A percentile compares a stretch with the other conserved stretches of the same genome.
Conservation (phyloP, 2,113 vertebrate genomes). For the Thamnophis sirtalis region DNA sequence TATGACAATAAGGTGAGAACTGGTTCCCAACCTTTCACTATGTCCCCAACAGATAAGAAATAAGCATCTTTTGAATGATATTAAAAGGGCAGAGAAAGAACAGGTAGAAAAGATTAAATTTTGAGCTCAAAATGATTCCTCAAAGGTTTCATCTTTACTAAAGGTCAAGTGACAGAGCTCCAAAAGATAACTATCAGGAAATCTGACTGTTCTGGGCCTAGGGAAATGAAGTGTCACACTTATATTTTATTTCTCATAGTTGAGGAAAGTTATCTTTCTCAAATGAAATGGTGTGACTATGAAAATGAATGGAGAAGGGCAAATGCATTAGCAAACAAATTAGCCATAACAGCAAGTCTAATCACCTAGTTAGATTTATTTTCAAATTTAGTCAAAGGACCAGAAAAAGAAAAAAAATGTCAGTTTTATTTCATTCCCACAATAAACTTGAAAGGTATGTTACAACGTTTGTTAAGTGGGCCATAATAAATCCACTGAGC, state of each 20-base stretch:
- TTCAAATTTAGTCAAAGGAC: not conserved
- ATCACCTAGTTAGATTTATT: not conserved
- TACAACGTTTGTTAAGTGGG: not conserved
- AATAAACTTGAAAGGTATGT: not conserved
- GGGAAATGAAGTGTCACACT: not conserved
- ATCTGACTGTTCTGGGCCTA: not conserved
- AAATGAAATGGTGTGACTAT: not conserved
- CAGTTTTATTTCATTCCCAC: not conserved
- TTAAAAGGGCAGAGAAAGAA: constrained; percentile 1
- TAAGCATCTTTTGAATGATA: not conserved
- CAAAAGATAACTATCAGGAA: constrained; percentile 17
- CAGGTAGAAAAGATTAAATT: constrained; percentile 9
- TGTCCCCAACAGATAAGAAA: not conserved
- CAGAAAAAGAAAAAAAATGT: not conserved
- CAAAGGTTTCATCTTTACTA: constrained; percentile 17
- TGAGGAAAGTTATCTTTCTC: not conserved
- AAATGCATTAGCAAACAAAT: not conserved
- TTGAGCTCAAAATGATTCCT: not conserved
- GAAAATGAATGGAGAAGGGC: constrained; percentile 7
- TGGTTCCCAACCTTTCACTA: not conserved
- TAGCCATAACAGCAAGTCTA: not conserved
- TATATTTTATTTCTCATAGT: not conserved
- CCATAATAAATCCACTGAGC: not conserved
- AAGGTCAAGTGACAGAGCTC: constrained; percentile 6
- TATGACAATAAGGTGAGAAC: constrained; percentile 5